These are phyloP conservation scores for Neopipo cinnamomea DNA, from an alignment of 2,113 vertebrate species.

Conservation along the genomic window DNA sequence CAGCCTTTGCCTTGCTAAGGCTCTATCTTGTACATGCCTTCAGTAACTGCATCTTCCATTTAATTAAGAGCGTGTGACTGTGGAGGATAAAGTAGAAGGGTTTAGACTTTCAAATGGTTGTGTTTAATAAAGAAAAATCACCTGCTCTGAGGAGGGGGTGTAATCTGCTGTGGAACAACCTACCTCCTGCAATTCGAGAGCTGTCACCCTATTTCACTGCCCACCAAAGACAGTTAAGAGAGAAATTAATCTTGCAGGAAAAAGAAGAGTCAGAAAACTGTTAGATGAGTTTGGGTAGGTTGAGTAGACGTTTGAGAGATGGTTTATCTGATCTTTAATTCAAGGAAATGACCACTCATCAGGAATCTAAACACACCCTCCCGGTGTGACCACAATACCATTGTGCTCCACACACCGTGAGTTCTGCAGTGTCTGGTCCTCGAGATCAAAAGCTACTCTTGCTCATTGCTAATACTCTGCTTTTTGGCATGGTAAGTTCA, in stretches of 20 bases:
- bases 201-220: background rate
- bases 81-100: background rate
- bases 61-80: background rate
- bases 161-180: background rate
- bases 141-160: background rate
- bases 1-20: background rate
- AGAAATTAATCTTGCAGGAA: background rate
- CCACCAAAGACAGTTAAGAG: background rate
- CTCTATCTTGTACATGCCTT: background rate
- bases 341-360: background rate
- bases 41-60: background rate
- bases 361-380: background rate
- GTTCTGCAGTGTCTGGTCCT: background rate
- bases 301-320: background rate
- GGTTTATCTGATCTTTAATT: background rate
- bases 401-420: background rate
- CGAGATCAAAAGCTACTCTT: background rate
- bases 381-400: too few species aligned
- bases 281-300: background rate
- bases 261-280: background rate
- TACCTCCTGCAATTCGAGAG: background rate
- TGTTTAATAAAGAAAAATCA: background rate
- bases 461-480: background rate
- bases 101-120: background rate
- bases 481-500: background rate